A percentile compares a stretch with the other conserved stretches of the same genome.
Conservation (phyloP, 1,140 invertebrate species). For the Bombus fervidus region DNA sequence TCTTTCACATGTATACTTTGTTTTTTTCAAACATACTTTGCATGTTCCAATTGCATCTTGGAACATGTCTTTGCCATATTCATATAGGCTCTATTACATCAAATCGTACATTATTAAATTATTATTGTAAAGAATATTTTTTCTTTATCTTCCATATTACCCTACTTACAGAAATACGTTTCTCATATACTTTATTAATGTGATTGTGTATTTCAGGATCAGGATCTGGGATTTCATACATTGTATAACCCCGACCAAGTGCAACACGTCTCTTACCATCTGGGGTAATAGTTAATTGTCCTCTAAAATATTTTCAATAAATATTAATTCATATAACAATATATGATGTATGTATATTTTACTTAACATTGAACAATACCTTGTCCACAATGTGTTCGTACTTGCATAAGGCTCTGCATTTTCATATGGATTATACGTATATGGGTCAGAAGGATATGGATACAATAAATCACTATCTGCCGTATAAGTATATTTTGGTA, state of each 20-base stretch:
- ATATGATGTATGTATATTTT: slow-evolving; percentile 3
- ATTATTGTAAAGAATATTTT: slow-evolving; percentile 24
- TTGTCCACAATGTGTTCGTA: slow-evolving; percentile 75
- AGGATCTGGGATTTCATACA: slow-evolving; percentile 70
- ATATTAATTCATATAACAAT: slow-evolving; percentile 1
- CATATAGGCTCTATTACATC: slow-evolving; percentile 68
- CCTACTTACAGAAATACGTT: slow-evolving; percentile 62
- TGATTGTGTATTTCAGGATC: slow-evolving; percentile 55
- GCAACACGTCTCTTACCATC: slow-evolving; percentile 74
- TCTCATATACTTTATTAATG: slow-evolving; percentile 68
- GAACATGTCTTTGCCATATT: slow-evolving; percentile 63
- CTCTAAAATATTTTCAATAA: slow-evolving; percentile 61
- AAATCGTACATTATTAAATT: slow-evolving; percentile 11
- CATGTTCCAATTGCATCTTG: slow-evolving; percentile 64
- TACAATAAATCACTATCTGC: slow-evolving; percentile 62
- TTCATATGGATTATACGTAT: slow-evolving; percentile 69
- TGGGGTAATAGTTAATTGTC: slow-evolving; percentile 58
- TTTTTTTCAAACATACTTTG: slow-evolving; percentile 60
- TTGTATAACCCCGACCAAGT: slow-evolving; percentile 74
- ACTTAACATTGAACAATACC: slow-evolving; percentile 44
- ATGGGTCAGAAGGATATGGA: slow-evolving; percentile 47
- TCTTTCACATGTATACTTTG: slow-evolving; percentile 66
- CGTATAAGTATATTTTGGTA: slow-evolving; percentile 23
- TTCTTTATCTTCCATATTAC: neutral
- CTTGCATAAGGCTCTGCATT: slow-evolving; percentile 58